Percentiles rank a stretch among this genome's conserved stretches.
Conservation (phyloP, 2,888 invertebrate species). For the Uloborus plumipes region DNA sequence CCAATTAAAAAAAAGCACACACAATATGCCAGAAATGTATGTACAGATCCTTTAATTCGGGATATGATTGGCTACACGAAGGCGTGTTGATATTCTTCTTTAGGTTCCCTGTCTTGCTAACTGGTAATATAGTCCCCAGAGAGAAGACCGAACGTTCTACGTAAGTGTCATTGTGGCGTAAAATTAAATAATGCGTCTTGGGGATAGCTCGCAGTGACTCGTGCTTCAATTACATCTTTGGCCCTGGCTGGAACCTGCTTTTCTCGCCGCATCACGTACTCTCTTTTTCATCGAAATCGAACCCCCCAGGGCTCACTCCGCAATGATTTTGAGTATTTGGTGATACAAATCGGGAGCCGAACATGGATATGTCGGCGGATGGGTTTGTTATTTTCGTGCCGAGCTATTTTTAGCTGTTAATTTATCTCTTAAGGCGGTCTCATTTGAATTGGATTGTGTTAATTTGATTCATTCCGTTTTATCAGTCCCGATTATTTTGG, state of each 20-base stretch:
- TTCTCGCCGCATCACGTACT: conserved; percentile 45
- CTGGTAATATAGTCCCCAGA: conserved; percentile 36
- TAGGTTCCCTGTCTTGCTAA: conserved; percentile 15
- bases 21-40: too few species aligned
- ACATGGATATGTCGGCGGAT: too few species aligned
- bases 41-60: too few species aligned
- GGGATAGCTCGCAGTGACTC: conserved; percentile 40
- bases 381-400: too few species aligned
- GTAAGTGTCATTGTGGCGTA: conserved; percentile 61
- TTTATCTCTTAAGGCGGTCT: too few species aligned
- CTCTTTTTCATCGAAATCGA: conserved; percentile 52
- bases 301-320: conserved; percentile 27
- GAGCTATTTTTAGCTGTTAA: too few species aligned
- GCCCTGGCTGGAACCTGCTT: conserved; percentile 41
- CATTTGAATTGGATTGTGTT: too few species aligned
- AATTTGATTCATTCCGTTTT: too few species aligned
- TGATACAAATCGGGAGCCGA: conserved; percentile 18
- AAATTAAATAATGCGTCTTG: conserved; percentile 63
- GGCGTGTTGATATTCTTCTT: conserved; percentile 8
- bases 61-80: too few species aligned
- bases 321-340: conserved; percentile 38
- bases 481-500: too few species aligned
- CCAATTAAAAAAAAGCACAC: too few species aligned
- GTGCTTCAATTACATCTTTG: conserved; percentile 59
- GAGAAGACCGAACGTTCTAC: conserved; percentile 28